These are phyloP conservation scores for Drosophila ficusphila DNA, from an alignment of 1,140 invertebrate species.

Conservation along the genomic window DNA sequence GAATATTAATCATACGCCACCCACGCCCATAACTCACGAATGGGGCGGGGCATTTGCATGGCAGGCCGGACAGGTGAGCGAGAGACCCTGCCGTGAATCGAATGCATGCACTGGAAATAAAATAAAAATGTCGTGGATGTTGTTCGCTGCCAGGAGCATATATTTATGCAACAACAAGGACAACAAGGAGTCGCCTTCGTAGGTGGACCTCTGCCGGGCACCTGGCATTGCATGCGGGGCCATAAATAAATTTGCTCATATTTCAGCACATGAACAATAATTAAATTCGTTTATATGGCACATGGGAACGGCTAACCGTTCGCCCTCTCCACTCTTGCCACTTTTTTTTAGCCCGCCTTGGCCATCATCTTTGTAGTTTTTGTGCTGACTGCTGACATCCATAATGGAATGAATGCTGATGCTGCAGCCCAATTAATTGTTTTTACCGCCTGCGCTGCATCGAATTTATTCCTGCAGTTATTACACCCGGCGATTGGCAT, in stretches of 20 bases:
- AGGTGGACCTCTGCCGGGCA: conserved; percentile 21
- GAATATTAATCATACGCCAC: conserved; percentile 80
- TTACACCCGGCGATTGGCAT: conserved; percentile 21
- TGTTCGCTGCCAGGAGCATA: conserved; percentile 25
- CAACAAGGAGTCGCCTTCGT: conserved; percentile 42
- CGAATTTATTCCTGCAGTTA: conserved; percentile 61
- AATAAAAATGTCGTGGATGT: conserved; percentile 28
- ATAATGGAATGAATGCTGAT: conserved; percentile 80
- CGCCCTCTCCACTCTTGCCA: background rate
- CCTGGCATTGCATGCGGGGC: conserved; percentile 53
- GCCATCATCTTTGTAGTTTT: conserved; percentile 38
- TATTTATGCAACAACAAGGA: conserved; percentile 64
- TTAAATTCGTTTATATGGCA: conserved; percentile 79
- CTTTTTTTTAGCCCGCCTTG: background rate
- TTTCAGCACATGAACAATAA: conserved; percentile 82
- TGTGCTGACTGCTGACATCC: conserved; percentile 62
- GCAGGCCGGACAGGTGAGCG: conserved; percentile 61
- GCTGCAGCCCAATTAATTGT: conserved; percentile 71
- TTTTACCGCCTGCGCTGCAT: conserved; percentile 37
- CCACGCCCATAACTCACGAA: conserved; percentile 63
- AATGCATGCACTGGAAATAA: conserved; percentile 43
- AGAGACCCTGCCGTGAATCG: conserved; percentile 52
- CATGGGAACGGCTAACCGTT: conserved; percentile 62
- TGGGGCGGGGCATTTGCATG: conserved; percentile 25
- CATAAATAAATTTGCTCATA: conserved; percentile 80